phyloP scores from a whole-genome alignment of 2,888 invertebrate species.

The Beris chalybata region DNA sequence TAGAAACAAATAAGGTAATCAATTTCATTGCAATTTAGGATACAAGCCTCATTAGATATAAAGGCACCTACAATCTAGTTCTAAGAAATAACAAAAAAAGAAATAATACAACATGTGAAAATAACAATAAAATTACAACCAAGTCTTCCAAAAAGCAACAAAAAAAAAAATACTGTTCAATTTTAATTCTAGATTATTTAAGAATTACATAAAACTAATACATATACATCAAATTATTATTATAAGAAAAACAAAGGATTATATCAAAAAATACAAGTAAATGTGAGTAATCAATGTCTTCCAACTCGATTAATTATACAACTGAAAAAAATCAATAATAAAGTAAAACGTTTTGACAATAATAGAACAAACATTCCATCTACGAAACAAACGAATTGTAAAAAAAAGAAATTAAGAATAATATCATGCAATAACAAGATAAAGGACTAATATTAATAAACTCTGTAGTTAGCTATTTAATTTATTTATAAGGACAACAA shows the following conservation, averaged over 20 bases:
- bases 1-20: too few relatives aligned
- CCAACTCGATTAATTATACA: slow-evolving; percentile 22
- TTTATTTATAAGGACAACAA: slow-evolving; percentile 12
- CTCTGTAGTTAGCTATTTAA: slow-evolving; percentile 20
- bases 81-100: not conserved
- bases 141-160: slow-evolving; percentile 26
- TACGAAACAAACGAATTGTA: not conserved
- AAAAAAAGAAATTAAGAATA: not conserved
- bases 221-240: slow-evolving; percentile 8
- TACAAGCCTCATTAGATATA: too few relatives aligned
- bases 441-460: not conserved
- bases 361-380: not conserved
- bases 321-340: not conserved
- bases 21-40: too few relatives aligned
- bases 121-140: slow-evolving; percentile 3
- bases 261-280: slow-evolving; percentile 2
- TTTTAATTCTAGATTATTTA: slow-evolving; percentile 11
- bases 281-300: slow-evolving; percentile 28
- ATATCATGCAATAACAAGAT: not conserved
- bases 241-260: not conserved
- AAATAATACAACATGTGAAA: not conserved
- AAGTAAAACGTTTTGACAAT: slow-evolving; percentile 5
- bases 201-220: not conserved
- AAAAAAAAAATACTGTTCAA: slow-evolving; percentile 11
- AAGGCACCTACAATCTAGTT: not conserved